Percentiles rank a stretch among this genome's conserved stretches.
Evolutionary conservation across 2,888 invertebrate genomes (phyloP).

Genomic region (Pollenia amentaria): DNA sequence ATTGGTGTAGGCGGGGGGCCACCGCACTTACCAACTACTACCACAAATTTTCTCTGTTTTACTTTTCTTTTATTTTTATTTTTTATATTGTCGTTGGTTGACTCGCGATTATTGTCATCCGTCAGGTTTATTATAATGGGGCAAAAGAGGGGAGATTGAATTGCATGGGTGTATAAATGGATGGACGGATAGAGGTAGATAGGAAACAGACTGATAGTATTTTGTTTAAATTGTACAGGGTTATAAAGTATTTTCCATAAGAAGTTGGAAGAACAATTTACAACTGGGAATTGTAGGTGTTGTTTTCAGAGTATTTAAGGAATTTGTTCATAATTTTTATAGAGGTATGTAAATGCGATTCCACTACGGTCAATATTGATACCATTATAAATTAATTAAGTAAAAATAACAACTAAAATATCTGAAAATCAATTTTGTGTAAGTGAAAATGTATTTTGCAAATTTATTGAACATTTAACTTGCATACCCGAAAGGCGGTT

Average conservation of each 20-base stretch:
- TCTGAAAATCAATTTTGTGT: too few species aligned
- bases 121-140: conserved; percentile 17
- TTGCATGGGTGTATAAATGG: conserved; percentile 58
- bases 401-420: too few species aligned
- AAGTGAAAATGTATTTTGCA: too few species aligned
- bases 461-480: too few species aligned
- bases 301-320: not conserved
- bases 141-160: conserved; percentile 24
- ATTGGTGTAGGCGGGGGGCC: conserved; percentile 58
- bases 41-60: conserved; percentile 49
- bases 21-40: conserved; percentile 48
- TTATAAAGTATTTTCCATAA: not conserved
- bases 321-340: not conserved
- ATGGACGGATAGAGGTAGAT: conserved; percentile 34
- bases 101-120: conserved; percentile 51
- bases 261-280: not conserved
- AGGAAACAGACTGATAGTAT: conserved; percentile 15
- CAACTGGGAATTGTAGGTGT: not conserved
- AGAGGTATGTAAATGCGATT: too few species aligned
- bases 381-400: too few species aligned
- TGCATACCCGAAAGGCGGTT: too few species aligned
- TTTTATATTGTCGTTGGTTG: conserved; percentile 62
- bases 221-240: conserved; percentile 36
- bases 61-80: conserved; percentile 38
- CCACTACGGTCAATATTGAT: too few species aligned